Evolutionary conservation across 2,888 invertebrate species (phyloP), one percentile per base, ranked within the genome.

Genomic region (Drosophila mimica): DNA sequence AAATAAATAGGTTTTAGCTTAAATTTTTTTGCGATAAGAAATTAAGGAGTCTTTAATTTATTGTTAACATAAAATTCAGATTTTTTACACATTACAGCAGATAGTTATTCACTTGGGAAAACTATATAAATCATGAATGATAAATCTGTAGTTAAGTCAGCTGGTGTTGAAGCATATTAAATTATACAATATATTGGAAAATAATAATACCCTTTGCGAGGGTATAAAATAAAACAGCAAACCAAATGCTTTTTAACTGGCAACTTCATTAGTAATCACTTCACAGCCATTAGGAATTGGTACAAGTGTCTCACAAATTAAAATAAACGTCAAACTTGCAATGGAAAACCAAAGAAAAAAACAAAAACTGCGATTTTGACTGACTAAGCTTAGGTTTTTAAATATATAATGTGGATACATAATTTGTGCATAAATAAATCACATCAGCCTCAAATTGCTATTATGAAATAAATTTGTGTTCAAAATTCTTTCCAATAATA

Each of bases 251-350:
- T 84, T 79, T 88, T 70, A 77, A 60, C 74, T 52, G 58, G 79
- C 66, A 73, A 86, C 82, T 81, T 88, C 86, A 88, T 86, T 88
- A 88, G 83, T 80, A 82, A 86, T 83, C 86, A 86, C 86, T 88
- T 88, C 76, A 86, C 69, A 82, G 80, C 67, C 88, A 87, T 87
- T 87, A 88, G 86, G 88, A 87, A 78, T 86, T 86, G 82, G 88
- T 86, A 87, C 88, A 88, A 87, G 86, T 87, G 78, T 70, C 85
- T 65, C 52, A 70, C 59, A 57, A 65, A 61, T 58, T 53, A 13
- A 54, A 46, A 34, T 31, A 28, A 40, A 30, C 20, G 40, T 36
- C 53, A 51, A 34, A 49, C n/a, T 48, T 17, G 46, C 61, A 31
- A 17, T 36, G 46, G 28, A 40, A 25, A 25, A 25, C 25, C 30